These are phyloP conservation scores for Agrotis ipsilon DNA, from an alignment of 2,888 invertebrate species.

Conservation along the genomic window DNA sequence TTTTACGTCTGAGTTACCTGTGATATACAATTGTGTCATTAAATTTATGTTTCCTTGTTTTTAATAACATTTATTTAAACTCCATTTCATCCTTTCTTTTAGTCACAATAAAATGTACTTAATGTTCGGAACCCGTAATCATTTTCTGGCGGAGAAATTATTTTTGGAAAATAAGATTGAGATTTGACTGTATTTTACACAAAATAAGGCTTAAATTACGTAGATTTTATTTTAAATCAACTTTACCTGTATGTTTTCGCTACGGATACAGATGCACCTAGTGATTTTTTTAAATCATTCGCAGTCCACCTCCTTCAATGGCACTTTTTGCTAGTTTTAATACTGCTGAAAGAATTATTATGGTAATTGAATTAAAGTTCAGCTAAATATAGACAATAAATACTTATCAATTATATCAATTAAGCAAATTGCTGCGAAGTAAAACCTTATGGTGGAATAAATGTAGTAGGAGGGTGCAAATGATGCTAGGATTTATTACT, in stretches of 20 bases:
- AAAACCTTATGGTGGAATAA: slow-evolving; percentile 47
- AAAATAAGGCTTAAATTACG: neutral
- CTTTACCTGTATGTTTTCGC: neutral
- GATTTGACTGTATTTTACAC: neutral
- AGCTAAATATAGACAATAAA: no score
- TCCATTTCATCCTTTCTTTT: slow-evolving; percentile 3
- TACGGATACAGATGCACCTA: slow-evolving; percentile 5
- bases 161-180: neutral
- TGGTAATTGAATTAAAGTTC: no score
- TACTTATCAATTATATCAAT: no score
- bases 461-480: slow-evolving; percentile 61
- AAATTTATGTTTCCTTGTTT: slow-evolving; percentile 35
- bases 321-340: slow-evolving; percentile 1
- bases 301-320: neutral
- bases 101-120: neutral
- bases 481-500: slow-evolving; percentile 50
- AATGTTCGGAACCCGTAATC: slow-evolving; percentile 10
- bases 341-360: no score
- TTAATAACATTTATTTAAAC: slow-evolving; percentile 36
- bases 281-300: neutral
- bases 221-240: no score
- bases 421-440: slow-evolving; percentile 57
- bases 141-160: neutral
- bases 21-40: slow-evolving; percentile 62
- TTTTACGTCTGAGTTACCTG: slow-evolving; percentile 73